Evolutionary conservation across 2,888 invertebrate species (phyloP).

Genomic region (Camponotus fellah): DNA sequence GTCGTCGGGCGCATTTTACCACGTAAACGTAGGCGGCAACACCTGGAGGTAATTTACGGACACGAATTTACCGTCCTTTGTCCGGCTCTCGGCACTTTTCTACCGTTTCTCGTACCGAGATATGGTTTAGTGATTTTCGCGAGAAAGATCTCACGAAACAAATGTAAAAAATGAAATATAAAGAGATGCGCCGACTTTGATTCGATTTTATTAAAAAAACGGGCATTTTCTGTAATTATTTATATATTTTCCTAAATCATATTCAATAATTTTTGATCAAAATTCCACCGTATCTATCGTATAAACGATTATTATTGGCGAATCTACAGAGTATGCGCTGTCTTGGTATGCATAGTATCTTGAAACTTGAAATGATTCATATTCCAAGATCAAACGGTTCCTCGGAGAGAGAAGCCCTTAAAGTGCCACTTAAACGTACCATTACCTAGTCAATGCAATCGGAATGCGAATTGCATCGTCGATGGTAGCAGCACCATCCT

Average conservation of each 20-base stretch:
- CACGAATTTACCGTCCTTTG: slow-evolving; percentile 81
- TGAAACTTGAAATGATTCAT: slow-evolving; percentile 17
- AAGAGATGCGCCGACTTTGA: neutral
- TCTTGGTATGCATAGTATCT: neutral
- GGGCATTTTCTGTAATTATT: neutral
- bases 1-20: slow-evolving; percentile 74
- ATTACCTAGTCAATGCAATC: slow-evolving; percentile 21
- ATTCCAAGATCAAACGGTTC: slow-evolving; percentile 31
- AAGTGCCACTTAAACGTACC: slow-evolving; percentile 29
- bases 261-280: neutral
- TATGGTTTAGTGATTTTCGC: slow-evolving; percentile 50
- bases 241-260: neutral
- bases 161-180: slow-evolving; percentile 21
- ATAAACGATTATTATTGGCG: neutral
- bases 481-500: neutral
- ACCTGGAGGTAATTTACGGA: slow-evolving; percentile 69
- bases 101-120: slow-evolving; percentile 54
- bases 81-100: slow-evolving; percentile 77
- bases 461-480: slow-evolving; percentile 45
- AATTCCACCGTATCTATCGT: neutral
- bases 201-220: neutral
- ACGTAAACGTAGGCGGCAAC: slow-evolving; percentile 78
- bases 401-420: neutral
- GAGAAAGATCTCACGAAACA: slow-evolving; percentile 39
- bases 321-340: neutral